Conservation (phyloP, 2,113 vertebrate genomes). For the Fregetta grallaria region DNA sequence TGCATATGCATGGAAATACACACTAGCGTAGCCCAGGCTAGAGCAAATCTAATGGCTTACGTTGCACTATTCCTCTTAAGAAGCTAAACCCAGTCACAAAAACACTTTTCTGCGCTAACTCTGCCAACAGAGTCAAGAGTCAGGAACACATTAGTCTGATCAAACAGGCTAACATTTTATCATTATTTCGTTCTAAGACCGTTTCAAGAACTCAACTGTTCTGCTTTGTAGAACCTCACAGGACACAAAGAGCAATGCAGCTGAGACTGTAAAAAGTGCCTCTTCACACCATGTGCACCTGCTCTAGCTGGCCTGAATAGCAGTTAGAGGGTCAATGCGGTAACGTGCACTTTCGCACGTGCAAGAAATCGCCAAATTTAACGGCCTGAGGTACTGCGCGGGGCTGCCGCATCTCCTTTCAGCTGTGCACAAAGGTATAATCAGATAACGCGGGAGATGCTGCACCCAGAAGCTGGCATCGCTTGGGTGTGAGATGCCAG, state of each 20-base stretch:
- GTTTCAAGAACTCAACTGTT: not conserved
- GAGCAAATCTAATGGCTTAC: not conserved
- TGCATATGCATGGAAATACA: not conserved
- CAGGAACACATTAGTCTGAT: not conserved
- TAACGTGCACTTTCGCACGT: fast-evolving
- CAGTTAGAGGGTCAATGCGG: not conserved
- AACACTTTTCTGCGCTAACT: not conserved
- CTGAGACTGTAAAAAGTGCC: not conserved
- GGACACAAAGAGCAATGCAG: not conserved
- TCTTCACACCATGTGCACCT: fast-evolving
- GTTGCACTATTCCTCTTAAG: not conserved
- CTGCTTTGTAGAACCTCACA: not conserved
- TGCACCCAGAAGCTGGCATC: not conserved
- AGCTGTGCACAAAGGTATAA: not conserved
- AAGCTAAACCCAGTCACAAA: not conserved
- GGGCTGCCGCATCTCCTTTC: not conserved
- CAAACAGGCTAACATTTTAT: not conserved
- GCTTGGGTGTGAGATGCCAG: fast-evolving
- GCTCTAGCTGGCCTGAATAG: fast-evolving
- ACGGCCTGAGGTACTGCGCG: not conserved
- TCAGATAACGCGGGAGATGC: fast-evolving
- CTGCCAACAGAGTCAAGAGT: not conserved
- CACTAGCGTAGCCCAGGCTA: not conserved
- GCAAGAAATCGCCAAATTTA: not conserved
- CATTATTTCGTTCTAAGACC: not conserved